Percentiles rank a stretch among this genome's conserved stretches.
phyloP scores from a whole-genome alignment of 2,888 invertebrate genomes.

The Andricus curvator region DNA sequence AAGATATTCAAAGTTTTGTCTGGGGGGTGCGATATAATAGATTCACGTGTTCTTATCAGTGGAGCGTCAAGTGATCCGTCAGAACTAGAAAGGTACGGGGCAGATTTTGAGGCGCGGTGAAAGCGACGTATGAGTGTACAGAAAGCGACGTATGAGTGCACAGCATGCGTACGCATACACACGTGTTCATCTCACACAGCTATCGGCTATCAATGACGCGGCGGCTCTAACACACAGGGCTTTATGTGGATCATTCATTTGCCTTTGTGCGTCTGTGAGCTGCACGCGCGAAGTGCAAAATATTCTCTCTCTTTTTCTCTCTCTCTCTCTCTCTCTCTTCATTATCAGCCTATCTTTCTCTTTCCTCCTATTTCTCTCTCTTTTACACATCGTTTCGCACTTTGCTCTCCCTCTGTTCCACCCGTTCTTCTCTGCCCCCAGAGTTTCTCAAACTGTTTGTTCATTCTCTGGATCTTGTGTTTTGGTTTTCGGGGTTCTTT shows the following conservation, averaged over 20 bases:
- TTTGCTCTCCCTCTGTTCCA: constrained; percentile 25
- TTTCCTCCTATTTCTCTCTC: background rate
- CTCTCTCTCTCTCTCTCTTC: constrained; percentile 40
- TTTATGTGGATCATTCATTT: constrained; percentile 9
- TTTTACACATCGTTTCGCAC: constrained; percentile 6
- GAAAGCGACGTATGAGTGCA: too few species aligned
- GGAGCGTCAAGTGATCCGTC: constrained; percentile 29
- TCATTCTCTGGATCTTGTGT: background rate
- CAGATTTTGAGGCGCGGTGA: constrained; percentile 59
- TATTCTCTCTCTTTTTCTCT: constrained; percentile 25
- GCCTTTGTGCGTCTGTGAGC: constrained; percentile 40
- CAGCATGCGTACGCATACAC: constrained; percentile 48
- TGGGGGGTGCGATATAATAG: background rate
- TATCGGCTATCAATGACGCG: constrained; percentile 48
- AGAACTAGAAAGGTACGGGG: constrained; percentile 48
- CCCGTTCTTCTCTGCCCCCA: constrained; percentile 2
- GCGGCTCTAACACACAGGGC: constrained; percentile 33
- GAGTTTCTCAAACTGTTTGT: constrained; percentile 25
- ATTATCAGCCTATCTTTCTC: constrained; percentile 16
- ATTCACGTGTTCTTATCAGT: constrained; percentile 27
- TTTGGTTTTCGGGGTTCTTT: background rate
- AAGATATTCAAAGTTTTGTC: background rate
- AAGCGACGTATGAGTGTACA: constrained; percentile 63
- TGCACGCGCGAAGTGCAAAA: constrained; percentile 56
- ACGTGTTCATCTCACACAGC: constrained; percentile 41